Base-by-base conservation (phyloP, 2,888 invertebrate species). In the Zeuzera pyrina region DNA sequence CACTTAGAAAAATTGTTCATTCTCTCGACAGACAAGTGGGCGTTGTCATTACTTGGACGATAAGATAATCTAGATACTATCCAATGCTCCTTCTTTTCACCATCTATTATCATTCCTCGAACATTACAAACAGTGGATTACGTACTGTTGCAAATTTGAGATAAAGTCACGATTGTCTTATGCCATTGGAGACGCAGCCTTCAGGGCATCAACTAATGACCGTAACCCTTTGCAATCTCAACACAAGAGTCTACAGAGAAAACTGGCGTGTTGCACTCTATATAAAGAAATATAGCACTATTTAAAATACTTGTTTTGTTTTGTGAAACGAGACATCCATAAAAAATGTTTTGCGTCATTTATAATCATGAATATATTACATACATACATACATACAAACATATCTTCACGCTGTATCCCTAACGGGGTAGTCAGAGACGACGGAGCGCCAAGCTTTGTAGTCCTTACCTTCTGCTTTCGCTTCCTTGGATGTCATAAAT, bases 181-280 rank as follows among this genome's bases (percentile, higher is more conserved):
- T 15, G 21, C 31, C 31, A 31, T 37, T 37, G 34, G 31, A 29
- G 34, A 34, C 31, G 29, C 15, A 25, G 58, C n/a, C 63, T 52
- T 30, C 41, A 30, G 50, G 64, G 55, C 42, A 36, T 44, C 52
- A 47, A 47, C 59, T 66, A 64, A 66, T 64, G 65, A 65, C 57
- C 45, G 42, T 45, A 43, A 40, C 47, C 8, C 38, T 36, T 45
- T 47, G 40, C 44, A 41, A 44, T n/a, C 44, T 42, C 39, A 35
- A 46, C 36, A 24, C 41, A 38, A 42, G 41, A 48, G 50, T 49
- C 45, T 50, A 48, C 49, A 49, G 47, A 51, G 43, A 38, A 48
- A 47, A 6, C 19, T 8, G 19, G 5, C n/a, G n/a, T n/a, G n/a
- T n/a, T n/a, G n/a, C n/a, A n/a, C n/a, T n/a, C n/a, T n/a, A n/a